Evolutionary conservation across 1,140 invertebrate species (phyloP), one percentile per base, ranked within the genome.

Genomic region (Elymnias hypermnestra): DNA sequence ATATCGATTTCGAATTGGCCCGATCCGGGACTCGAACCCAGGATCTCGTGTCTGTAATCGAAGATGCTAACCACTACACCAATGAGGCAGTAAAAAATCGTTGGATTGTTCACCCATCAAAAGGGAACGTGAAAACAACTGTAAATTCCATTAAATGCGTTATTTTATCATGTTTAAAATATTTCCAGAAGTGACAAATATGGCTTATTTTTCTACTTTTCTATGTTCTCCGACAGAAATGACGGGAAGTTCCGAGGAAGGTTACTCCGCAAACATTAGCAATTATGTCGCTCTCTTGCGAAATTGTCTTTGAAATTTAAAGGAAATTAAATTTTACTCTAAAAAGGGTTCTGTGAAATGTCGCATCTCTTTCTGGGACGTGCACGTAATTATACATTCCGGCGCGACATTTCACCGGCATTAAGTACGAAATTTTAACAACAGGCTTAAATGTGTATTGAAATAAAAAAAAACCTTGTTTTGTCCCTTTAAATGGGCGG

Each of bases 401-500:
- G 14, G 7, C 13, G 39, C 26, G 39, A 42, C 39, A 31, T 42
- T 42, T 42, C 26, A 42, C 25, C 23, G 26, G 9, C 26, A 7
- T 31, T 42, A 31, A 42, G 39, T 31, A 21, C 17, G 28, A 45
- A 35, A 39, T 31, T 23, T 47, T 33, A 39, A 23, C 36, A 33
- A 37, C 19, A 33, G 35, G 13, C 26, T 28, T 31, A 8, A 18
- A 36, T 40, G 33, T 42, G 12, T 22, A 50, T 2, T 12, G 9
- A 9, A 29, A 44, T 44, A 44, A 51, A 51, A 44, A 51, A 51
- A 25, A 33, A 7, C 29, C 25, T 9, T 43, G 12, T 42, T 31
- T 38, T 4, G 19, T 31, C 9, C 33, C 6, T 21, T 37, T 25
- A 38, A 37, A 43, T 31, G 23, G 12, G 21, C 19, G 38, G 22